Evolutionary conservation across 2,888 invertebrate genomes (phyloP), one percentile per base, ranked within the genome.

Genomic region (Cataglyphis altisquamis): DNA sequence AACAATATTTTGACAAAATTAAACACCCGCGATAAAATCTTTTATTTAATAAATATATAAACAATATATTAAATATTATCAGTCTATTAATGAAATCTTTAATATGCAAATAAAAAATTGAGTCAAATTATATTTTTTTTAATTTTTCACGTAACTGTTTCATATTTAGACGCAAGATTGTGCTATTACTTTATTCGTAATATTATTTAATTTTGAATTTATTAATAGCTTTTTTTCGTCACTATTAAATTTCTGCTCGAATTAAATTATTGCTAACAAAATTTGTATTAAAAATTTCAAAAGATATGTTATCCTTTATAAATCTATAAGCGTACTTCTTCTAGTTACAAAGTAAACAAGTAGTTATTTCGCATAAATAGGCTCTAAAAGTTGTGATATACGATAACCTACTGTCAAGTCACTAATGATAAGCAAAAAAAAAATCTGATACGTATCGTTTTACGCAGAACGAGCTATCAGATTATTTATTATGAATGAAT

Each of bases 371-470:
- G 48, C 48, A 62, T 25, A 63, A 25, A 12, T 55, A 12, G 6
- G 18, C 29, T 21, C 10, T 55, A 25, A 66, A 25, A 41, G 84
- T 81, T 87, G 84, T 74, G 85, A 77, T 80, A 74, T 70, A 39
- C 78, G 80, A 87, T 85, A 84, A 84, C 85, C 83, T 87, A 88
- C 80, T 86, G 84, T 70, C 72, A 57, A 87, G 89, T 89, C 87
- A 89, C 87, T 68, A 72, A 29, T 80, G 83, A 83, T 85, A 81
- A 84, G 83, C 64, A 84, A 83, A 80, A 83, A 25, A 25, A 84
- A 85, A 85, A 87, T 86, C 72, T 73, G 70, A 82, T 72, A 67
- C 84, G 87, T 83, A 85, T 83, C 77, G 52, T 82, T 83, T 84
- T 57, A 78, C 55, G 64, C 15, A 73, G 72, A 73, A 84, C 68